phyloP scores from a whole-genome alignment of 2,888 invertebrate genomes.

The Andrena bicolor region DNA sequence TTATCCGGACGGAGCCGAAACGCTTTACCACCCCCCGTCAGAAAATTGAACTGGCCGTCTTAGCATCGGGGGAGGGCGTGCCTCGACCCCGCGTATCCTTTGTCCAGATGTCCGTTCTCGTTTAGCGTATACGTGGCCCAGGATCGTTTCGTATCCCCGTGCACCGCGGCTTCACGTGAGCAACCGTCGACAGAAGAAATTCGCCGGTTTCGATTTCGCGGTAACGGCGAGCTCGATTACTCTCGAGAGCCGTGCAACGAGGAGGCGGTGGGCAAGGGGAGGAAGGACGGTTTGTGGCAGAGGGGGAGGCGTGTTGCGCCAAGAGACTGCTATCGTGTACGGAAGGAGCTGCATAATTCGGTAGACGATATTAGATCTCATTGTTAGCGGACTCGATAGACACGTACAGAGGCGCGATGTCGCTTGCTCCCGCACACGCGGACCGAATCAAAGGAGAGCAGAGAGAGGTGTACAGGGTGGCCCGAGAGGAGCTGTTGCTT shows the following conservation, averaged over 20 bases:
- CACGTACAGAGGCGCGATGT: conserved; percentile 45
- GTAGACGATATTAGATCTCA: conserved; percentile 73
- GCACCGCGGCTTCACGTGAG: conserved; percentile 37
- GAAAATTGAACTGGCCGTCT: conserved; percentile 47
- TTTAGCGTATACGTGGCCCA: conserved; percentile 46
- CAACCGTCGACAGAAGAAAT: conserved; percentile 47
- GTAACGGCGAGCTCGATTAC: conserved; percentile 66
- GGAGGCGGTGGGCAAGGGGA: background rate
- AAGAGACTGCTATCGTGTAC: conserved; percentile 24
- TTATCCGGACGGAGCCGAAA: conserved; percentile 38
- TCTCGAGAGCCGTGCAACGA: conserved; percentile 39
- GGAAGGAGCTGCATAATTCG: conserved; percentile 70
- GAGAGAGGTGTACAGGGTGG: conserved; percentile 11
- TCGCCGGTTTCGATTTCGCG: conserved; percentile 68
- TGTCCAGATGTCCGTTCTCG: conserved; percentile 54
- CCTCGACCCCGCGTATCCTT: conserved; percentile 40
- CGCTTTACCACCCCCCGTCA: background rate
- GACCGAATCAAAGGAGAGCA: conserved; percentile 11
- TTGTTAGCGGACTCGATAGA: conserved; percentile 71
- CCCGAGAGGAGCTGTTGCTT: background rate
- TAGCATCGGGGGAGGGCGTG: background rate
- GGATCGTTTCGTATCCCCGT: conserved; percentile 19
- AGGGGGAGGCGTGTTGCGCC: conserved; percentile 12
- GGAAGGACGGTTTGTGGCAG: background rate
- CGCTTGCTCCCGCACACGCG: background rate